Percentiles rank a stretch among this genome's conserved stretches.
These are phyloP conservation scores for Anastrepha ludens DNA, from an alignment of 1,140 invertebrate species.

Conservation along the genomic window DNA sequence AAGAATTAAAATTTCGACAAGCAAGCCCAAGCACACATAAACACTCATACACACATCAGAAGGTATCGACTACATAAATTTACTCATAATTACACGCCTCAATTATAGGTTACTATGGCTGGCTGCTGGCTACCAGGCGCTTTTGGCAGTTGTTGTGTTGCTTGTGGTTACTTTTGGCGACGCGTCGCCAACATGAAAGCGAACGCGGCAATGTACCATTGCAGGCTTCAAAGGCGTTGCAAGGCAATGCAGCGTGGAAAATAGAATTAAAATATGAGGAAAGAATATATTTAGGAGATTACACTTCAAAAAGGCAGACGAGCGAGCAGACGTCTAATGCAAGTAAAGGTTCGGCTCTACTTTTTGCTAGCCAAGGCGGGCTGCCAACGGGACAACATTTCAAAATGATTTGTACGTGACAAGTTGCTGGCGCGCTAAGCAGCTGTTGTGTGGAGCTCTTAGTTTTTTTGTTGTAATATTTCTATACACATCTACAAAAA, in stretches of 20 bases:
- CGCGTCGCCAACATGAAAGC: background rate
- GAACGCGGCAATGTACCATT: background rate
- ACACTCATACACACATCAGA: background rate
- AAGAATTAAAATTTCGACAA: slow-evolving; percentile 9
- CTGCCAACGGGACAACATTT: background rate
- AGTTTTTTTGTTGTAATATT: too few relatives aligned
- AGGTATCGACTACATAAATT: slow-evolving; percentile 7
- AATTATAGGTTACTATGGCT: background rate
- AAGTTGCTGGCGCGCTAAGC: background rate
- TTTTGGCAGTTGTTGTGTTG: background rate
- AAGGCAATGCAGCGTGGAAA: slow-evolving; percentile 22
- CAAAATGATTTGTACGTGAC: background rate
- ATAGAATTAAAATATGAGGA: background rate
- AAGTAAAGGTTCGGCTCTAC: background rate
- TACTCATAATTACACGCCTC: slow-evolving; percentile 37
- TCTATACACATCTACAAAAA: too few relatives aligned
- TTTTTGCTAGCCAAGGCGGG: background rate
- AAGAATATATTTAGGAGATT: slow-evolving; percentile 30
- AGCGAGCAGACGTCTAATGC: background rate
- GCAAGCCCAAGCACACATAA: background rate
- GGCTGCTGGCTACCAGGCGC: background rate
- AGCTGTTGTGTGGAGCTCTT: background rate
- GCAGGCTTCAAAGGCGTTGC: background rate
- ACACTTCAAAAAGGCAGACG: background rate
- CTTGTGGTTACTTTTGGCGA: background rate